Conservation (phyloP, 2,888 invertebrate species). For the Tachina fera region DNA sequence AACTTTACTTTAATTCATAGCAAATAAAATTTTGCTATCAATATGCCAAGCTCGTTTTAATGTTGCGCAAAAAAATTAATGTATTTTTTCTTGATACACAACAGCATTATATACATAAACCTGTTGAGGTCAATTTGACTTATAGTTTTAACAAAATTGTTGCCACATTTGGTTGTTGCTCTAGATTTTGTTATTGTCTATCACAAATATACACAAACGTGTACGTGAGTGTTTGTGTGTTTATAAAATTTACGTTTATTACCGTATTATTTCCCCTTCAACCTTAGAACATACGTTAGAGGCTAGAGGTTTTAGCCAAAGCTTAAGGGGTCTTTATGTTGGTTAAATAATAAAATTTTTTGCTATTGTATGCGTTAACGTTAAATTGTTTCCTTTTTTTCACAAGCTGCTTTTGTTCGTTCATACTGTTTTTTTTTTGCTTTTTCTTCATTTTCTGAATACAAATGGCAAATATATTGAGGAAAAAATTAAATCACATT, state of each 20-base stretch:
- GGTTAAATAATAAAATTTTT: slow-evolving; percentile 43
- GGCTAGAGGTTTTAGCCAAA: slow-evolving; percentile 2
- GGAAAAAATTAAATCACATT: slow-evolving; percentile 38
- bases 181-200: not conserved
- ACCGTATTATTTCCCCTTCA: slow-evolving; percentile 30
- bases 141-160: slow-evolving; percentile 43
- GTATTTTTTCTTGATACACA: not conserved
- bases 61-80: not conserved
- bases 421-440: slow-evolving; percentile 7
- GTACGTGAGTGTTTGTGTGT: slow-evolving; percentile 7
- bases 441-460: slow-evolving; percentile 25
- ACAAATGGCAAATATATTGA: not conserved
- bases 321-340: slow-evolving; percentile 32
- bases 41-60: slow-evolving; percentile 27
- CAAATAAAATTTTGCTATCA: not conserved
- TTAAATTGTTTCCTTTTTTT: not conserved
- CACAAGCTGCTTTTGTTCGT: slow-evolving; percentile 26
- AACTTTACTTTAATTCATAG: not conserved
- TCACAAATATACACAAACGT: not conserved
- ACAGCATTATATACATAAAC: slow-evolving; percentile 17
- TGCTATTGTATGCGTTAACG: slow-evolving; percentile 20
- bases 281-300: slow-evolving; percentile 38
- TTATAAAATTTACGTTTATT: slow-evolving; percentile 54
- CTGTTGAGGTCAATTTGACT: slow-evolving; percentile 59
- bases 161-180: slow-evolving; percentile 8